Conservation (phyloP, 2,888 invertebrate genomes). For the Cerastoderma edule region DNA sequence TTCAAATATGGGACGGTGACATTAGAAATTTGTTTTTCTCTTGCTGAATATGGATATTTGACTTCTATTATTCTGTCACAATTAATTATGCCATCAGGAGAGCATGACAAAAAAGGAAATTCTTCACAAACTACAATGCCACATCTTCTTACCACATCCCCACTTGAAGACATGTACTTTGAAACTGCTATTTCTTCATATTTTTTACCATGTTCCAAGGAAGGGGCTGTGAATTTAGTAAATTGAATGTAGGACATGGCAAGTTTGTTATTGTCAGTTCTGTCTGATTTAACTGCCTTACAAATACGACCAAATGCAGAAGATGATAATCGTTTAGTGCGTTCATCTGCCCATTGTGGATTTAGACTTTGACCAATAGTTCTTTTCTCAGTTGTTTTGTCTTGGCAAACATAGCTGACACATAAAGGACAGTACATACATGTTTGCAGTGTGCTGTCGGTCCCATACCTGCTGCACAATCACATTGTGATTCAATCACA, state of each 20-base stretch:
- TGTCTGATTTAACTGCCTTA: neutral
- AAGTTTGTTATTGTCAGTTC: neutral
- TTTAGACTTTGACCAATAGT: neutral
- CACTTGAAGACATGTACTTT: neutral
- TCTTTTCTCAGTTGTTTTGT: neutral
- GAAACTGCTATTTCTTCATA: neutral
- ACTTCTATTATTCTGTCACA: slow-evolving; percentile 21
- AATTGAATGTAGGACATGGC: neutral
- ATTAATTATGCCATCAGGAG: neutral
- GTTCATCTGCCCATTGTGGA: neutral
- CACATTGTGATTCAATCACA: slow-evolving; percentile 58
- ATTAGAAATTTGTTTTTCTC: slow-evolving; percentile 15
- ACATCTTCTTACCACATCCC: neutral
- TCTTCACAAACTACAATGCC: neutral
- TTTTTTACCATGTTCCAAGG: neutral
- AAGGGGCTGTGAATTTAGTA: neutral
- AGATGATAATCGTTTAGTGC: neutral
- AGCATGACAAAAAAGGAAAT: neutral
- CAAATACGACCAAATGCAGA: slow-evolving; percentile 6
- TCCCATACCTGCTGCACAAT: slow-evolving; percentile 66
- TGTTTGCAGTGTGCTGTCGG: slow-evolving; percentile 67
- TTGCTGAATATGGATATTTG: slow-evolving; percentile 36
- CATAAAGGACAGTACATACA: slow-evolving; percentile 52
- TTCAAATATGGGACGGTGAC: slow-evolving; percentile 33
- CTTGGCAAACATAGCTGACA: neutral